Conservation (phyloP, 92 coral and sea anemone species). For the Hydrozoanthus gracilis region DNA sequence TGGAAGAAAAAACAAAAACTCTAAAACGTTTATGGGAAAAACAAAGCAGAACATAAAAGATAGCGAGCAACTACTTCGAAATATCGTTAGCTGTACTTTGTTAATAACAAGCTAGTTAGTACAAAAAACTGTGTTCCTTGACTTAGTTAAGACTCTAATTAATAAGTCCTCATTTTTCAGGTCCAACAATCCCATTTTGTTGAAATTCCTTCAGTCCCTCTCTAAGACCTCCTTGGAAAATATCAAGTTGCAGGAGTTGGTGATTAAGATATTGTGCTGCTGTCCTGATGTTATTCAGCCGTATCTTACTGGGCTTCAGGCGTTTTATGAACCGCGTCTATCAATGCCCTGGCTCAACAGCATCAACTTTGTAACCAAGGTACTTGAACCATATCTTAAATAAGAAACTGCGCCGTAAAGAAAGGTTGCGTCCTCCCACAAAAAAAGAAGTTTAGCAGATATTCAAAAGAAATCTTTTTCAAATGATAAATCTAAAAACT, state of each 20-base stretch:
- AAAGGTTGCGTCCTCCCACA: no score
- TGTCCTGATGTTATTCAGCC: conserved; percentile 86
- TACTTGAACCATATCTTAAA: background rate
- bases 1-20: no score
- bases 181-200: conserved; percentile 91
- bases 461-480: no score
- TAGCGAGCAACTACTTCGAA: no score
- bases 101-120: background rate
- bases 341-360: conserved; percentile 89
- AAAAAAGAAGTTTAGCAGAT: no score
- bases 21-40: no score
- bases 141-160: no score
- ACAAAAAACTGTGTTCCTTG: no score
- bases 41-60: no score
- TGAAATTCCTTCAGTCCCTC: conserved; percentile 82
- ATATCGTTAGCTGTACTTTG: background rate
- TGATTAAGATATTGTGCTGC: conserved; percentile 67
- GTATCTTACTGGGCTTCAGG: conserved; percentile 71
- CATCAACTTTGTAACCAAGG: conserved; percentile 75
- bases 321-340: conserved; percentile 82
- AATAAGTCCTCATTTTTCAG: conserved; percentile 39
- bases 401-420: no score
- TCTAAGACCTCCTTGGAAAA: conserved; percentile 67
- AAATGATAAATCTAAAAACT: no score
- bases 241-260: conserved; percentile 65